Percentiles rank a stretch among this genome's conserved stretches.
phyloP scores from a whole-genome alignment of 2,113 vertebrate genomes.

The Catharus minimus region DNA sequence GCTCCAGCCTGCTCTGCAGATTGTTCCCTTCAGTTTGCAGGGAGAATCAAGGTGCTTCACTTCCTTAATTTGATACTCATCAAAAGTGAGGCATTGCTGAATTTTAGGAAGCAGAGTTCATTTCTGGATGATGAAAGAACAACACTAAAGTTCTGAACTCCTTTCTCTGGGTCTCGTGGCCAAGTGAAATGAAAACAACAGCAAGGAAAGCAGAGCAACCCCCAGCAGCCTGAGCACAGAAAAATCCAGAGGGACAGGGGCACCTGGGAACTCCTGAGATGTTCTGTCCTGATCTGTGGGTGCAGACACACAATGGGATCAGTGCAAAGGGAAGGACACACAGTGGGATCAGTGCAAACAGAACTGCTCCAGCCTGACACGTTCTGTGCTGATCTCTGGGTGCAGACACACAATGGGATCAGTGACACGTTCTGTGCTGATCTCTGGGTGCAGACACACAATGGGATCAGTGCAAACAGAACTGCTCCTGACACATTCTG shows the following conservation, averaged over 20 bases:
- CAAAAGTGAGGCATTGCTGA: not conserved
- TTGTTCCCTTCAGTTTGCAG: not conserved
- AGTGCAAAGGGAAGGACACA: not conserved
- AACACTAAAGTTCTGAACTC: not conserved
- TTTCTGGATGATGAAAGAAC: not conserved
- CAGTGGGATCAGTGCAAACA: too few relatives aligned
- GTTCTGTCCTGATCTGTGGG: not conserved
- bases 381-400: too few relatives aligned
- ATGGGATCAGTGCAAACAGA: too few relatives aligned
- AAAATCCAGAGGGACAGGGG: not conserved
- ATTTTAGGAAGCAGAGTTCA: not conserved
- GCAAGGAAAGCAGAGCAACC: not conserved
- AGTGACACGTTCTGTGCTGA: too few relatives aligned
- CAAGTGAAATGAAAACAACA: not conserved
- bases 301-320: not conserved
- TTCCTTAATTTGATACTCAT: not conserved
- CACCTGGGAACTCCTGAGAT: not conserved
- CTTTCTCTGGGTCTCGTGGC: not conserved
- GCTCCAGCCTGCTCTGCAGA: not conserved
- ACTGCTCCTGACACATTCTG: too few relatives aligned
- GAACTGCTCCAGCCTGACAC: too few relatives aligned
- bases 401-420: too few relatives aligned
- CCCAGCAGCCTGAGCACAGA: not conserved
- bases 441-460: too few relatives aligned
- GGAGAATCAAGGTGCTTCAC: not conserved